Percentiles rank a stretch among this genome's conserved stretches.
These are phyloP conservation scores for Mya arenaria DNA, from an alignment of 1,140 invertebrate genomes.

Conservation along the genomic window DNA sequence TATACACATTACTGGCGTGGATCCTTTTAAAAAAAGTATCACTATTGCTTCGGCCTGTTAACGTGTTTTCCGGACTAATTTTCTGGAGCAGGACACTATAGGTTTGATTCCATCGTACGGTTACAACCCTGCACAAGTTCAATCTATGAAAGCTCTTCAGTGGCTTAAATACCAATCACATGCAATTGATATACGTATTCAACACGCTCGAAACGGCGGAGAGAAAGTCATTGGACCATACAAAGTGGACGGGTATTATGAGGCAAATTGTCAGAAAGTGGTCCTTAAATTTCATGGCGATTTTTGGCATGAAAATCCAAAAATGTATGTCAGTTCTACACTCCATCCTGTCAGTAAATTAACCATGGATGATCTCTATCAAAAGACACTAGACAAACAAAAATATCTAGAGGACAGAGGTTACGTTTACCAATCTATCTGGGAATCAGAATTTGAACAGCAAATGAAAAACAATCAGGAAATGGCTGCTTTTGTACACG, in stretches of 20 bases:
- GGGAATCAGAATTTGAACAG: conserved; percentile 21
- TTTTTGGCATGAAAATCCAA: conserved; percentile 60
- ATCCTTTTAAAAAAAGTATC: conserved; percentile 17
- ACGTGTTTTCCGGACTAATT: conserved; percentile 5
- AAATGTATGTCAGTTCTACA: conserved; percentile 21
- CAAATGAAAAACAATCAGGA: background rate
- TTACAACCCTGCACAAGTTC: background rate
- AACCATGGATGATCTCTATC: conserved; percentile 46
- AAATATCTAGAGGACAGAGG: conserved; percentile 12
- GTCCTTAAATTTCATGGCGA: conserved; percentile 59
- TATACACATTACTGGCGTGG: background rate
- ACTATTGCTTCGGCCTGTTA: conserved; percentile 16
- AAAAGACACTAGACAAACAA: conserved; percentile 28
- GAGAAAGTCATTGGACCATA: conserved; percentile 17
- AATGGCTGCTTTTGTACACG: conserved; percentile 2
- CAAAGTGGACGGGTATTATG: conserved; percentile 38
- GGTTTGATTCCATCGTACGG: background rate
- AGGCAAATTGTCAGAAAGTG: conserved; percentile 1
- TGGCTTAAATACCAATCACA: conserved; percentile 23
- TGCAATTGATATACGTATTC: background rate
- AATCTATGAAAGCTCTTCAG: background rate
- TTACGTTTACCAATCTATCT: conserved; percentile 6
- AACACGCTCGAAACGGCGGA: conserved; percentile 46
- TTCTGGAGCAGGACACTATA: background rate
- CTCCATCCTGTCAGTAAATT: conserved; percentile 3